These are phyloP conservation scores for Neolamprologus variostigma DNA, from an alignment of 2,113 vertebrate species.

Conservation along the genomic window DNA sequence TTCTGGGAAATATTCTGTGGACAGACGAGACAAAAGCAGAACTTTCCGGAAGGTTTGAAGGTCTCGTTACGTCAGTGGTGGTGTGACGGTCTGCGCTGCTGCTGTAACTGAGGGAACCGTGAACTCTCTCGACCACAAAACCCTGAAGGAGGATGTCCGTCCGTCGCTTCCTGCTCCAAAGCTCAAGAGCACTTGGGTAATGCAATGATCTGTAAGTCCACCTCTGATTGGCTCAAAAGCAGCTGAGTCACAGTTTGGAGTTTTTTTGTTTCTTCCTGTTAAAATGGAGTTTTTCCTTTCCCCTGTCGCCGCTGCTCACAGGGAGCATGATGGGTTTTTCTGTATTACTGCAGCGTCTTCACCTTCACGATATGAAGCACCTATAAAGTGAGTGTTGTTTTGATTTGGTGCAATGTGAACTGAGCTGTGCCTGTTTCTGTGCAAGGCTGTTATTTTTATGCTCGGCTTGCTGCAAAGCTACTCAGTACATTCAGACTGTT, in stretches of 20 bases:
- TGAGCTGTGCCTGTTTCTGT: neutral
- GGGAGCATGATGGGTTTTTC: neutral
- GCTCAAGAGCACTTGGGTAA: accelerated
- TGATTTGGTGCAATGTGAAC: neutral
- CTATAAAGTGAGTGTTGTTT: neutral
- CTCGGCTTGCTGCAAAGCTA: neutral
- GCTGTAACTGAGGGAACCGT: neutral
- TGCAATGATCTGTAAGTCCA: neutral
- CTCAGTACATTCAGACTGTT: neutral
- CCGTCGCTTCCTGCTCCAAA: neutral
- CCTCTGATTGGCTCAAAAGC: neutral
- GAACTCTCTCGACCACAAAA: neutral
- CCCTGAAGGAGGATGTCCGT: neutral
- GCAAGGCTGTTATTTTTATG: neutral
- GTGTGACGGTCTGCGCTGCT: neutral
- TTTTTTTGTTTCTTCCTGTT: accelerated
- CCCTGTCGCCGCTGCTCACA: neutral
- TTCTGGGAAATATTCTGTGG: neutral
- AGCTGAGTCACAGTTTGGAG: accelerated
- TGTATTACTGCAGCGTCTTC: neutral
- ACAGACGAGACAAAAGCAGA: neutral
- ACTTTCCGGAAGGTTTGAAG: neutral
- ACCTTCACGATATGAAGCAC: neutral
- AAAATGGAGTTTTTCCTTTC: neutral
- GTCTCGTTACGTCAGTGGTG: accelerated